Conservation (phyloP, 2,888 invertebrate species). For the Theretra japonica region DNA sequence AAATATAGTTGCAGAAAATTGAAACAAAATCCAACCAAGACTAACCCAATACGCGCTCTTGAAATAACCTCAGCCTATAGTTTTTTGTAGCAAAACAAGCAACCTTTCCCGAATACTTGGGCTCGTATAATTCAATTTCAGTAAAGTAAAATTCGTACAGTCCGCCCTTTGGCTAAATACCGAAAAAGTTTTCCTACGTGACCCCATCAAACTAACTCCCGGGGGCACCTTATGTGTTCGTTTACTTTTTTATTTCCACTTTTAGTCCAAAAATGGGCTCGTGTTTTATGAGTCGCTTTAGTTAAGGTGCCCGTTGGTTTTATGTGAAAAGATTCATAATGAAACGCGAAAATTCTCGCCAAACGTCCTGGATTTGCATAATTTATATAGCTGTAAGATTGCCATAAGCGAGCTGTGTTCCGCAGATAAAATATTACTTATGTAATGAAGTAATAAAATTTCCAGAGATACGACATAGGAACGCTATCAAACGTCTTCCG, state of each 20-base stretch:
- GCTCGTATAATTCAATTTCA: constrained; percentile 56
- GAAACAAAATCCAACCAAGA: neutral
- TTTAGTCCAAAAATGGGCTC: constrained; percentile 61
- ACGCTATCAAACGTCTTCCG: constrained; percentile 1
- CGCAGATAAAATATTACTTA: constrained; percentile 22
- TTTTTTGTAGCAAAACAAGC: constrained; percentile 39
- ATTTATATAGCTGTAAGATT: constrained; percentile 47
- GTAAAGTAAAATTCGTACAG: constrained; percentile 60
- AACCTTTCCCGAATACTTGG: constrained; percentile 45
- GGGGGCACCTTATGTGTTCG: constrained; percentile 50
- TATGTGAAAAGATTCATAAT: constrained; percentile 57
- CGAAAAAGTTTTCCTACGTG: constrained; percentile 77
- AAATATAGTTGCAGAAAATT: neutral
- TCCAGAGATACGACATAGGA: neutral
- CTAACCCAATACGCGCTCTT: constrained; percentile 24
- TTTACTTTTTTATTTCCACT: constrained; percentile 60
- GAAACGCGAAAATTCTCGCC: constrained; percentile 50
- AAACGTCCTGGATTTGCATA: constrained; percentile 55
- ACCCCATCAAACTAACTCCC: constrained; percentile 69
- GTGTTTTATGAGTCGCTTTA: constrained; percentile 70
- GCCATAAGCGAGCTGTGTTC: constrained; percentile 26
- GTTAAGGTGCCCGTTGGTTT: constrained; percentile 60
- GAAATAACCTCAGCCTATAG: constrained; percentile 39
- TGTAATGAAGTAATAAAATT: constrained; percentile 25
- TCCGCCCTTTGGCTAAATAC: constrained; percentile 73